Percentiles rank a stretch among this genome's conserved stretches.
Evolutionary conservation across 2,113 vertebrate species (phyloP).

Genomic region (Malurus cyaneus): DNA sequence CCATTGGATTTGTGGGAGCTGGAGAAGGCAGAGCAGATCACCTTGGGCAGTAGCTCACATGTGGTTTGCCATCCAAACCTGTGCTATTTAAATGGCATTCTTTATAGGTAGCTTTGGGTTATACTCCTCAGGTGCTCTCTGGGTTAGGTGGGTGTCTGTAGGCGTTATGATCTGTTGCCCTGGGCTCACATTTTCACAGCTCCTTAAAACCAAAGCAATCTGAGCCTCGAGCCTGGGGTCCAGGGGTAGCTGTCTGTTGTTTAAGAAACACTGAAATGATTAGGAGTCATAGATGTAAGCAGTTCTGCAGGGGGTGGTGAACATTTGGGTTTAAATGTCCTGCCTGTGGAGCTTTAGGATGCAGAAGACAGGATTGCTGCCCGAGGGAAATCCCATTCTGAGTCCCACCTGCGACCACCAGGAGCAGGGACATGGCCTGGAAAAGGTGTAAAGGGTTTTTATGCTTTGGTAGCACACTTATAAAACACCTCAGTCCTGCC

Average conservation of each 20-base stretch:
- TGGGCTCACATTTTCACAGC: background rate
- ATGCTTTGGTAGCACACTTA: background rate
- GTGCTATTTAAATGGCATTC: background rate
- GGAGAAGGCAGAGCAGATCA: background rate
- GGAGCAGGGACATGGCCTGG: background rate
- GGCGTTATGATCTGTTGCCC: background rate
- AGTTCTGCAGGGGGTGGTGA: background rate
- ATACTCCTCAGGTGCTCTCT: background rate
- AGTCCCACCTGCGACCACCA: background rate
- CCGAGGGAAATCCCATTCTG: background rate
- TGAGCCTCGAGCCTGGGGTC: background rate
- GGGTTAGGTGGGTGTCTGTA: background rate
- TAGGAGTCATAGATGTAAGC: background rate
- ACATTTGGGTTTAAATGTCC: background rate
- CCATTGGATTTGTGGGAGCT: background rate
- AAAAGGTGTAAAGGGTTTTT: background rate
- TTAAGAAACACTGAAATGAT: background rate
- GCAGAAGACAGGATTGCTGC: background rate
- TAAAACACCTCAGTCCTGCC: background rate
- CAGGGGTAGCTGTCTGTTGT: background rate
- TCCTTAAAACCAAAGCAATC: background rate
- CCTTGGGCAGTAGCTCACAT: background rate
- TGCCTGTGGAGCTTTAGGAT: background rate
- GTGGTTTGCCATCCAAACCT: background rate
- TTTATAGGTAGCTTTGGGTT: background rate